Evolutionary conservation across 2,888 invertebrate species (phyloP), one percentile per base, ranked within the genome.

Genomic region (Drosophila ochracea): DNA sequence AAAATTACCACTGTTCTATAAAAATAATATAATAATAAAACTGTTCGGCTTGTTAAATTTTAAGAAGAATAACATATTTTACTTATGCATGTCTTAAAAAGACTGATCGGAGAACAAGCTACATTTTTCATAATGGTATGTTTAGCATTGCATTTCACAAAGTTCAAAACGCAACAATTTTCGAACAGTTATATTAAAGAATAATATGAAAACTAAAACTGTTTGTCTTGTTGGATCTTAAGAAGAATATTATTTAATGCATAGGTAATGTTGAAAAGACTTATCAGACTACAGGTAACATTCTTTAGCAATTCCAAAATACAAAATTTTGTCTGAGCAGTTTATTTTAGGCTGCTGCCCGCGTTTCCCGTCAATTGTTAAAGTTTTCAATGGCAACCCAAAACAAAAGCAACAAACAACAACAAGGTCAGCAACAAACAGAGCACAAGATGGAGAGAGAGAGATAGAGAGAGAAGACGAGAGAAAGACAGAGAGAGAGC

Each of bases 351-450:
- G 63, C 49, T 50, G 43, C 37, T 71, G 64, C 53, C 59, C 60
- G 53, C 61, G 53, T 54, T 49, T 73, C 60, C 71, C 82, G 33
- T 50, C 62, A 50, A 64, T 77, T 84, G 82, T 87, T 84, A 33
- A 75, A 76, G 70, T 78, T 83, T 86, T 77, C 82, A 73, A 69
- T 63, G 64, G 49, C 71, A 63, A 59, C 39, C 54, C 47, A 68
- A 57, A 68, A 55, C 50, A 66, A 58, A 58, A 53, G 47, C 66
- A 61, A 59, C 85, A 55, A 69, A 66, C 63, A 61, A 35, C 73
- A 79, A 62, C 57, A 61, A 50, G 80, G 73, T 61, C 68, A 74
- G 35, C 74, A 67, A 30, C 47, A 49, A 37, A 16, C 19, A 25
- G 47, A 16, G 37, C 4, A 9, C 21, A 39, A 25, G 13, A n/a